phyloP scores from a whole-genome alignment of 2,113 vertebrate species.

The Anarhynchus alexandrinus region DNA sequence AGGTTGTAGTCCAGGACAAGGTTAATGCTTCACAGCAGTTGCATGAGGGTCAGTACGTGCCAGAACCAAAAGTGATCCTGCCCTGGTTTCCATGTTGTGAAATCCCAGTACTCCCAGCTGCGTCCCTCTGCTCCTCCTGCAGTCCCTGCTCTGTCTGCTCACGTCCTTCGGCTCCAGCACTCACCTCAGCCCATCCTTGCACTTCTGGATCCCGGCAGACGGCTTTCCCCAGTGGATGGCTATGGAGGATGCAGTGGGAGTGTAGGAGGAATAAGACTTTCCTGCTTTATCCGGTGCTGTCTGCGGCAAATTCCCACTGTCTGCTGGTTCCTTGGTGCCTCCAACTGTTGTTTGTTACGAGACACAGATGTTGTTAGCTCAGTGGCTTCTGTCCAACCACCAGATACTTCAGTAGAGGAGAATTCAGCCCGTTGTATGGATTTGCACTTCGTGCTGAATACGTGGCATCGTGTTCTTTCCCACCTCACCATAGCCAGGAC shows the following conservation, averaged over 20 bases:
- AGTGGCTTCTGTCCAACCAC: background rate
- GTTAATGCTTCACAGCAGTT: background rate
- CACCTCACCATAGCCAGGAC: background rate
- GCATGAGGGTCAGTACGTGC: background rate
- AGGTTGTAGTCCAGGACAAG: background rate
- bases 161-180: background rate
- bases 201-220: background rate
- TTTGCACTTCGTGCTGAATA: background rate
- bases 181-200: background rate
- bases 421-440: background rate
- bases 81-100: background rate
- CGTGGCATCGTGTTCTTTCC: fast-evolving
- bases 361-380: background rate
- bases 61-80: background rate
- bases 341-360: background rate
- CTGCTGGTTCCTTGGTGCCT: background rate
- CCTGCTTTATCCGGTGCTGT: background rate
- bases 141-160: background rate
- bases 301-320: background rate
- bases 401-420: background rate
- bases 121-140: background rate
- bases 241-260: background rate
- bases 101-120: background rate
- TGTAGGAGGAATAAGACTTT: background rate
- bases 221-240: background rate